Evolutionary conservation across 2,113 vertebrate genomes (phyloP), one percentile per base, ranked within the genome.

Genomic region (Megaleporinus macrocephalus): DNA sequence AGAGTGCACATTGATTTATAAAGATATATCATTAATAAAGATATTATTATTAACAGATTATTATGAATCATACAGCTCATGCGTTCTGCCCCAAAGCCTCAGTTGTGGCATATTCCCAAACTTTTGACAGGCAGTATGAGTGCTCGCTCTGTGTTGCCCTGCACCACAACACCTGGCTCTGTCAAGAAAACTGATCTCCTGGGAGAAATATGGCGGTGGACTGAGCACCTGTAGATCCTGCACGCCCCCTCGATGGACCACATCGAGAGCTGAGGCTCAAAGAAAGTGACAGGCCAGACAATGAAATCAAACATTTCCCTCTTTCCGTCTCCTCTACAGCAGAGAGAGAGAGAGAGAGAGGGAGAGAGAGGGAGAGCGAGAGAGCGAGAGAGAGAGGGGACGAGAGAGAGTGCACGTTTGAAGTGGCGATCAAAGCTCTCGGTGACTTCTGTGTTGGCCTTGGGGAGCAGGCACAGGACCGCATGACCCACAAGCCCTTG

Each of bases 361-460:
- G 82, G 61, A 36, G 65, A 65, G 44, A 49, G 26, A 76, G 86
- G 36, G 75, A 57, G 73, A 22, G 59, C 55, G 74, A 73, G 55
- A 77, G 63, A 72, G 47, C 29, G 66, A 13, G 66, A 47, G 72
- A 47, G 49, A 66, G 61, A 66, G 80, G 53, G 53, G 27, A 29
- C 55, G 72, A 83, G 14, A 73, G 84, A 49, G 59, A 33, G 41
- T 53, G 51, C 66, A 74, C 5, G 61, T 51, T 49, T 76, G 63
- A 76, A 74, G 75, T 74, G 85, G 76, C 74, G 47, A 66, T 33
- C 55, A 82, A 85, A 84, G 82, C 84, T 84, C 87, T 86, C 51
- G 75, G 62, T 81, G 76, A 83, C 84, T 88, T 71, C 3, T 70
- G 63, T 70, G 85, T 83, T 66, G 61, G 71, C 59, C 71, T 81